Conservation (phyloP, 1,140 invertebrate genomes). For the Drosophila pachea region DNA sequence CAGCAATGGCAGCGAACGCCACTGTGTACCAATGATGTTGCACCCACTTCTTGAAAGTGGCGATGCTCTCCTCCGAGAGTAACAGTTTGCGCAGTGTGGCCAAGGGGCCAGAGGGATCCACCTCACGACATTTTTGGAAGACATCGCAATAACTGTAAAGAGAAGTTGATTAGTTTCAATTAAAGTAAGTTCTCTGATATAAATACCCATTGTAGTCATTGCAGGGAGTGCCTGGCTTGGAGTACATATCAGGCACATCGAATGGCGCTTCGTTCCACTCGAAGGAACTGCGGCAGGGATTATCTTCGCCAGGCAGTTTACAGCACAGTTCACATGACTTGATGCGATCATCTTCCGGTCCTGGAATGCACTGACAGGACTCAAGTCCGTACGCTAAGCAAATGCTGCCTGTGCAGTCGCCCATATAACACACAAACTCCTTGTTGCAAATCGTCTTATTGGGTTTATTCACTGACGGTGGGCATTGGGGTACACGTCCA, state of each 20-base stretch:
- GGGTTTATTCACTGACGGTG: conserved; percentile 93
- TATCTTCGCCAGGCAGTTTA: conserved; percentile 89
- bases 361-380: conserved; percentile 94
- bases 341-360: conserved; percentile 86
- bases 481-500: conserved; percentile 90
- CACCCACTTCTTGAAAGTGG: conserved; percentile 91
- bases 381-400: conserved; percentile 95
- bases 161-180: not conserved
- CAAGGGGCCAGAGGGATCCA: conserved; percentile 96
- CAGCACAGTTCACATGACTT: conserved; percentile 95
- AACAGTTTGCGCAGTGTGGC: conserved; percentile 92
- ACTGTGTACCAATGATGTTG: conserved; percentile 91
- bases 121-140: conserved; percentile 97
- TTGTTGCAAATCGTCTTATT: conserved; percentile 97
- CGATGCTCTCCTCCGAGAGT: conserved; percentile 92
- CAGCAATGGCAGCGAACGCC: conserved; percentile 85
- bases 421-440: conserved; percentile 96
- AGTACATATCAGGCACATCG: conserved; percentile 94
- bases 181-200: not conserved
- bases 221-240: conserved; percentile 97
- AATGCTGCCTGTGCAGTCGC: conserved; percentile 95
- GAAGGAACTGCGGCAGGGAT: conserved; percentile 91
- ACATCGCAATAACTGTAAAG: conserved; percentile 94
- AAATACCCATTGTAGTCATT: conserved; percentile 95
- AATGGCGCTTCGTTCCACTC: conserved; percentile 93